Percentiles rank a stretch among this genome's conserved stretches.
phyloP scores from a whole-genome alignment of 2,797 vertebrate genomes.

The Lepidocolaptes lacrymiger region DNA sequence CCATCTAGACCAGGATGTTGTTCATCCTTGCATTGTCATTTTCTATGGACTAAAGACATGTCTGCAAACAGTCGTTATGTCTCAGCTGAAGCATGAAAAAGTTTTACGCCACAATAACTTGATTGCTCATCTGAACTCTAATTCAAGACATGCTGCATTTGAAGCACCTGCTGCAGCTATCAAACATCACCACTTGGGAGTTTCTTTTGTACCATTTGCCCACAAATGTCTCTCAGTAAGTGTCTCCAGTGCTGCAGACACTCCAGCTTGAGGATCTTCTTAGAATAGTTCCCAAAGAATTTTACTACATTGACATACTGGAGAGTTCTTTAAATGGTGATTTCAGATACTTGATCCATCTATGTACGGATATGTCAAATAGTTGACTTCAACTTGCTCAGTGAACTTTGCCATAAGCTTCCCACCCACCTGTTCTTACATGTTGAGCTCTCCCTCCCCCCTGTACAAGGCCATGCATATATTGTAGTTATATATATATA shows the following conservation, averaged over 20 bases:
- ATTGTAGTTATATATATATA: background rate
- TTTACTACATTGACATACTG: background rate
- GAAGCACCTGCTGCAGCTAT: background rate
- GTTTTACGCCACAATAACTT: background rate
- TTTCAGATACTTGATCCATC: background rate
- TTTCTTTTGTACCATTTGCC: background rate
- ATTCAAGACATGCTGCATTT: background rate
- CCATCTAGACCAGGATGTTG: background rate
- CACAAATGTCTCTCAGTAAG: background rate
- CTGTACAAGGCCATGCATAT: background rate
- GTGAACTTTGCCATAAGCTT: background rate
- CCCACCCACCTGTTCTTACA: background rate
- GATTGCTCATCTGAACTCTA: background rate
- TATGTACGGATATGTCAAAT: background rate
- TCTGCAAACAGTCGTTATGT: background rate
- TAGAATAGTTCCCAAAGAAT: background rate
- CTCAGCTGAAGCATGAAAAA: background rate
- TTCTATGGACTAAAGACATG: background rate
- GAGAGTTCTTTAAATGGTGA: background rate
- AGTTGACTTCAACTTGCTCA: background rate
- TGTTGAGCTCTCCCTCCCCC: rapidly evolving
- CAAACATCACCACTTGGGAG: background rate
- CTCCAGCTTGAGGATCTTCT: background rate
- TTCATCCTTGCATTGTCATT: background rate
- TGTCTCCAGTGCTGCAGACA: background rate